Evolutionary conservation across 2,888 invertebrate species (phyloP).

Genomic region (Slavum lentiscoides): DNA sequence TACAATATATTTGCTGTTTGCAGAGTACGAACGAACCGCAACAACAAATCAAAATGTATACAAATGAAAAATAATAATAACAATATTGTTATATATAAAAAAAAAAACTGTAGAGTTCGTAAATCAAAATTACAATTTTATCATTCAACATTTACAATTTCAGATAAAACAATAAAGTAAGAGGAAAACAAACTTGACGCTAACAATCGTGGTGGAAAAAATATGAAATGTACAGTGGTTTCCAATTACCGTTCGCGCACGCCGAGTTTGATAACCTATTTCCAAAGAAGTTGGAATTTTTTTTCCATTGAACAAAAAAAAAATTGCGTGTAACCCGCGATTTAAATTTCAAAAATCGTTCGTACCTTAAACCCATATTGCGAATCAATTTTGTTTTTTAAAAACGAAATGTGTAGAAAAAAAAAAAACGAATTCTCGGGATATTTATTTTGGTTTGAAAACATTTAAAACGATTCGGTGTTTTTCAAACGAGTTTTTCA

Average conservation of each 20-base stretch:
- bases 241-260: background rate
- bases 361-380: too few relatives aligned
- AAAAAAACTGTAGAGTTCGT: background rate
- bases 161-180: slow-evolving; percentile 35
- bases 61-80: too few relatives aligned
- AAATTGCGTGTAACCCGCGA: too few relatives aligned
- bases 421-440: too few relatives aligned
- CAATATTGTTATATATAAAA: too few relatives aligned
- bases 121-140: slow-evolving; percentile 18
- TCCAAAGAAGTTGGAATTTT: slow-evolving; percentile 21
- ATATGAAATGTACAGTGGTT: background rate
- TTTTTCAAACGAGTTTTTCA: too few relatives aligned
- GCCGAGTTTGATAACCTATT: slow-evolving; percentile 8
- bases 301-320: too few relatives aligned
- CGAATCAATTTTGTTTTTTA: background rate
- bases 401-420: too few relatives aligned
- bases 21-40: background rate
- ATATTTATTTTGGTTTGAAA: too few relatives aligned
- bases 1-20: background rate
- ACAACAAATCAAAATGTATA: background rate
- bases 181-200: slow-evolving; percentile 37
- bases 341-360: too few relatives aligned
- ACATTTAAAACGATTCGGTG: too few relatives aligned
- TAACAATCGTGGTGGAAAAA: slow-evolving; percentile 40
- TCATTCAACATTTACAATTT: slow-evolving; percentile 9